Evolutionary conservation across 1,140 invertebrate species (phyloP).

Genomic region (Drosophila leontia): DNA sequence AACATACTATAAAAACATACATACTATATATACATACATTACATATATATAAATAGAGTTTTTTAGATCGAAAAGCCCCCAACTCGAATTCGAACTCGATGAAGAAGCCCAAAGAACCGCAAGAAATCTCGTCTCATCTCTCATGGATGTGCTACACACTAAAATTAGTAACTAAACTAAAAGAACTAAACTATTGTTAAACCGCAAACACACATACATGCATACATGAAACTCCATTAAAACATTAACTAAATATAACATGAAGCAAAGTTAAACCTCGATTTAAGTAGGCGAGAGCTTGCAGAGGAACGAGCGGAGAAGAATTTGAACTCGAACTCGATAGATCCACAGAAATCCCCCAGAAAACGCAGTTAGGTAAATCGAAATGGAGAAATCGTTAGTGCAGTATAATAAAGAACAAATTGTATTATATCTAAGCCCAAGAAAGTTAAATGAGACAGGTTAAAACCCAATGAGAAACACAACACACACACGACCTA

Average conservation of each 20-base stretch:
- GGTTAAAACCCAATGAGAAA: conserved; percentile 63
- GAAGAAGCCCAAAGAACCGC: conserved; percentile 12
- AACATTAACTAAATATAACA: conserved; percentile 39
- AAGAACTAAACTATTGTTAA: conserved; percentile 62
- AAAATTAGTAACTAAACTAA: conserved; percentile 59
- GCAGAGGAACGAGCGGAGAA: background rate
- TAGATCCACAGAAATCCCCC: conserved; percentile 11
- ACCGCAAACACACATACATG: conserved; percentile 38
- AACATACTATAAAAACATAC: conserved; percentile 55
- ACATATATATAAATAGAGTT: conserved; percentile 57
- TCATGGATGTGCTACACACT: conserved; percentile 64
- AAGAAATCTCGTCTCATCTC: conserved; percentile 58
- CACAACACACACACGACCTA: conserved; percentile 41
- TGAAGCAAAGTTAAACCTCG: conserved; percentile 32
- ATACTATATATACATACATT: conserved; percentile 51
- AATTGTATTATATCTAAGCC: conserved; percentile 79
- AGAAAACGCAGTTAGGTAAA: conserved; percentile 36
- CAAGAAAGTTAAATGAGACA: conserved; percentile 38
- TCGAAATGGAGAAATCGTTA: conserved; percentile 48
- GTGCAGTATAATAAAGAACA: conserved; percentile 64
- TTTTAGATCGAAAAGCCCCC: conserved; percentile 50
- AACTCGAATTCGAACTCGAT: conserved; percentile 10
- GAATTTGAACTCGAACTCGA: conserved; percentile 31
- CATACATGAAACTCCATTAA: conserved; percentile 32
- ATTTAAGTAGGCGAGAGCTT: conserved; percentile 25